Base-by-base conservation (phyloP, 2,113 vertebrate species). In the Athene cunicularia region DNA sequence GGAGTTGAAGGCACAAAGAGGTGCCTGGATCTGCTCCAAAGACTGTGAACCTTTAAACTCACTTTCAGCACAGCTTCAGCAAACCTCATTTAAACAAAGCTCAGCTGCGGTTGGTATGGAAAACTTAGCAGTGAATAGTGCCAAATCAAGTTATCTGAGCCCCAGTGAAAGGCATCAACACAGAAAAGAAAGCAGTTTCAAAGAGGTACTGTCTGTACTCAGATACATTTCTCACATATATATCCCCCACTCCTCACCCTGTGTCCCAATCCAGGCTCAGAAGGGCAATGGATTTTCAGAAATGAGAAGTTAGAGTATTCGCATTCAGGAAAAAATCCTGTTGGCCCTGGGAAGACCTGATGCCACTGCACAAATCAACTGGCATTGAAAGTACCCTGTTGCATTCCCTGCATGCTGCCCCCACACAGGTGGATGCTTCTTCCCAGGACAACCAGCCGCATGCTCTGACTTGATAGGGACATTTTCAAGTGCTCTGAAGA, bases 41-140 rank as follows among this genome's bases (percentile, higher is more conserved):
- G 45, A 73, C 89, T 55, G 49, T 95, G 94, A 97, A 94, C 93
- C 95, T 97, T 97, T 97, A 96, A 97, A 97, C 93, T 96, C 85
- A 91, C 84, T 96, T 97, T 79, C 95, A 95, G 70, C 81, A 63
- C 70, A 95, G 96, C 50, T 96, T 93, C 91, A 90, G 94, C 85
- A 93, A 96, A 86, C 81, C 75, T 95, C 89, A 33, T 95, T 96
- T 95, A 97, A 97, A 96, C 94, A 96, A 97, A 95, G 94, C 93
- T 97, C 75, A 73, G 86, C 95, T 96, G 94, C 6, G 26, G 91
- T 95, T 97, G 96, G 96, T 97, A 96, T 93, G 95, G 95, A 96
- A 95, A 93, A 91, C 87, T 96, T 95, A 80, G 91, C 74, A 73
- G 62, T 76, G 95, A 96, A 75, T 76, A 64, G 80, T 47, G 87